Conservation (phyloP, 2,113 vertebrate genomes). For the Daphoenositta chrysoptera region DNA sequence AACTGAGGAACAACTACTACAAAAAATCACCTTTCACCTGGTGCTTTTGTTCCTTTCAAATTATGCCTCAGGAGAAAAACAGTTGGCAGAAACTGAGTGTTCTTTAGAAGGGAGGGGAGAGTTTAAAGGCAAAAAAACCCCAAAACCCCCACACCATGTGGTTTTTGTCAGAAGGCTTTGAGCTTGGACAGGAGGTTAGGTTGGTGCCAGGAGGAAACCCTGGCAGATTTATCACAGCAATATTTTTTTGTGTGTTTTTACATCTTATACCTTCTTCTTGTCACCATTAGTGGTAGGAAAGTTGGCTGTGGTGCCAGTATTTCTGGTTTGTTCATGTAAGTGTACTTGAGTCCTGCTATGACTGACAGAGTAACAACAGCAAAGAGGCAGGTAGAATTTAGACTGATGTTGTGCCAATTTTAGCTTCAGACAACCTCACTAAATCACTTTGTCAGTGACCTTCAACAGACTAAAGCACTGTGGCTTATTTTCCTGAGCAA, state of each 20-base stretch:
- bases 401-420: neutral
- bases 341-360: neutral
- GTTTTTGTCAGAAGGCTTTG: neutral
- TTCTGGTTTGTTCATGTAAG: neutral
- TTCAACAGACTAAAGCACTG: neutral
- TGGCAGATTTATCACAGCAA: neutral
- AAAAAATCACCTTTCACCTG: neutral
- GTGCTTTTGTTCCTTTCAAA: neutral
- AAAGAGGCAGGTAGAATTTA: neutral
- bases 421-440: neutral
- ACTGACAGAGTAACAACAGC: neutral
- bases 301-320: neutral
- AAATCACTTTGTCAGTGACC: conserved; percentile 20
- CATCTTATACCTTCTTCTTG: neutral
- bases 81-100: neutral
- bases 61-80: neutral
- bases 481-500: neutral
- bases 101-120: neutral
- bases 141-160: no score
- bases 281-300: neutral
- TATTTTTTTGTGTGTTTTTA: neutral
- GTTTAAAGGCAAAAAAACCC: neutral
- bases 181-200: neutral
- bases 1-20: neutral
- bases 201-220: neutral